phyloP scores from a whole-genome alignment of 2,797 vertebrate species.

The Notamacropus eugenii region DNA sequence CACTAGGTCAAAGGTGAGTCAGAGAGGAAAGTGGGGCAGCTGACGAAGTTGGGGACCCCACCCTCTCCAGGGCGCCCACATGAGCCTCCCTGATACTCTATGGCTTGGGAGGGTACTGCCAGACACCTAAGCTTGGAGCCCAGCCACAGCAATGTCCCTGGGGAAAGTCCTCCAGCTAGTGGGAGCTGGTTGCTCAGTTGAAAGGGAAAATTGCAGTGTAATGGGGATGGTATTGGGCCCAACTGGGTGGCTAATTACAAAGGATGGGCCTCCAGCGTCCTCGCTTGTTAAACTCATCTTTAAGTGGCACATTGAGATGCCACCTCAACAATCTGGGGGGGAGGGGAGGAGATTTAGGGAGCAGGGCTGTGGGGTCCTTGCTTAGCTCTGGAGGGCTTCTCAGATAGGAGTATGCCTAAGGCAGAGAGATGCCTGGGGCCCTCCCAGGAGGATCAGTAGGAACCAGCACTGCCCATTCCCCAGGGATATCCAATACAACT shows the following conservation, averaged over 20 bases:
- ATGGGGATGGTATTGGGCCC: slow-evolving; percentile 70
- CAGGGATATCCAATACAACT: neutral
- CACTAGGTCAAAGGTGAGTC: slow-evolving; percentile 52
- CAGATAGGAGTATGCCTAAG: neutral
- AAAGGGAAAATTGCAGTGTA: slow-evolving; percentile 79
- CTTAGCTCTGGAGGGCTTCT: neutral
- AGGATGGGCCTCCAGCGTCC: slow-evolving; percentile 63
- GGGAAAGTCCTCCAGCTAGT: slow-evolving; percentile 75
- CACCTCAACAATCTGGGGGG: slow-evolving; percentile 57
- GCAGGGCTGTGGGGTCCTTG: neutral
- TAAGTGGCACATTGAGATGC: slow-evolving; percentile 68
- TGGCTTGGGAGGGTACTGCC: slow-evolving; percentile 32
- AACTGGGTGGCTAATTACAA: slow-evolving; percentile 72
- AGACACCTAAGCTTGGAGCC: slow-evolving; percentile 51
- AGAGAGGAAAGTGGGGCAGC: slow-evolving; percentile 50
- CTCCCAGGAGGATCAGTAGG: neutral
- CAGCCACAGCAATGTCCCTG: neutral
- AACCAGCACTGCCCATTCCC: neutral
- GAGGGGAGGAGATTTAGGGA: neutral
- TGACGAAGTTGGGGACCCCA: slow-evolving; percentile 31
- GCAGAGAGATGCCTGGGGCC: neutral
- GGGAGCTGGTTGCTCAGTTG: slow-evolving; percentile 79
- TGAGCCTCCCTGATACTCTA: slow-evolving; percentile 44
- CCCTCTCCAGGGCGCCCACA: slow-evolving; percentile 28
- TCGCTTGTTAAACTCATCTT: slow-evolving; percentile 72